phyloP scores from a whole-genome alignment of 1,140 invertebrate genomes.

The Elymnias hypermnestra region DNA sequence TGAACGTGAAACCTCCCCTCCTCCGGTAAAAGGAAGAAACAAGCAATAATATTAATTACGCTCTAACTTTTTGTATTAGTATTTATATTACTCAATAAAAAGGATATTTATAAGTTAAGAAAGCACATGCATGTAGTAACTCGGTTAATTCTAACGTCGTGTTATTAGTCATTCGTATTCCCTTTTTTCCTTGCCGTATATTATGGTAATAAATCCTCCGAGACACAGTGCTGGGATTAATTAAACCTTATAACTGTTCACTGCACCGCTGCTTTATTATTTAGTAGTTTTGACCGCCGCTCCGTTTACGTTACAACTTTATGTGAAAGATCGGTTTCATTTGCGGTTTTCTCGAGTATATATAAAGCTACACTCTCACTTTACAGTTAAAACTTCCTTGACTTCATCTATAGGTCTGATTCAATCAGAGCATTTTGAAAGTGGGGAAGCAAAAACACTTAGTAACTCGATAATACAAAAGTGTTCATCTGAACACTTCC shows the following conservation, averaged over 20 bases:
- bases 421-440: too few relatives aligned
- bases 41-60: too few relatives aligned
- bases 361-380: too few relatives aligned
- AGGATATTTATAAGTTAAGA: slow-evolving; percentile 1
- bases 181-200: slow-evolving; percentile 48
- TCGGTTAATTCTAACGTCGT: slow-evolving; percentile 8
- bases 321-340: neutral
- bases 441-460: too few relatives aligned
- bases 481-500: too few relatives aligned
- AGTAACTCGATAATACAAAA: too few relatives aligned
- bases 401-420: neutral
- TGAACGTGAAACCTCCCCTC: too few relatives aligned
- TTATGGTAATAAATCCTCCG: slow-evolving; percentile 50
- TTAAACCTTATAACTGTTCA: slow-evolving; percentile 45
- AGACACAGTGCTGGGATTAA: slow-evolving; percentile 47
- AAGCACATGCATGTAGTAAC: neutral
- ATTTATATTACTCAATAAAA: too few relatives aligned
- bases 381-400: too few relatives aligned
- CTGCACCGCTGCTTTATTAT: neutral
- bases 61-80: too few relatives aligned
- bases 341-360: too few relatives aligned
- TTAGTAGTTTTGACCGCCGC: neutral
- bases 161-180: slow-evolving; percentile 15
- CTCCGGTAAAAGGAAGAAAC: too few relatives aligned
- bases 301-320: neutral